Evolutionary conservation across 2,113 vertebrate genomes (phyloP), one percentile per base, ranked within the genome.

Genomic region (Sander vitreus): DNA sequence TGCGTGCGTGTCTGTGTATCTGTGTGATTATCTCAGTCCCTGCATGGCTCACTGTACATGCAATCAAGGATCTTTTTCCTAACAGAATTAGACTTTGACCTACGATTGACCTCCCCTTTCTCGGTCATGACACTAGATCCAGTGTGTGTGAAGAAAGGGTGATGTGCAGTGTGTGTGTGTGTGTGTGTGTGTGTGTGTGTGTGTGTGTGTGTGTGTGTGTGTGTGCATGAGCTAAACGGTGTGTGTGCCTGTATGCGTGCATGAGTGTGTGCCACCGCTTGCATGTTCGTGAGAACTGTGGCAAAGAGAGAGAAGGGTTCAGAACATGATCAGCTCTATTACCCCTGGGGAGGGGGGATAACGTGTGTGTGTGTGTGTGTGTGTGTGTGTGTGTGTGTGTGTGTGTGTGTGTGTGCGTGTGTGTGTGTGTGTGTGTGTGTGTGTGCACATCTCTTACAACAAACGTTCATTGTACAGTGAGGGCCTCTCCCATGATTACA

Each of bases 291-390:
- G 89, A 93, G 91, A 90, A 92, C 90, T 85, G 86, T 86, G 85
- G 92, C 85, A 77, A 80, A 87, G 81, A 86, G 86, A 88, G 87
- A 86, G 84, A 90, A 94, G 86, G 85, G 88, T 81, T 91, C 89
- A 91, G 93, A 94, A 93, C 91, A 94, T 91, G 92, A 93, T 94
- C 92, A 89, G 88, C 90, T 93, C 93, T 85, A 92, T 94, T 94
- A 93, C 93, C 91, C 90, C 89, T 90, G 92, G 93, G 92, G 87
- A 79, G 90, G 86, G 84, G 87, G 87, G 77, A 80, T 78, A 77
- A 87, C 63, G 72, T 85, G 85, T 83, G 81, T 82, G 63, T 86
- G 45, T 39, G 77, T 59, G 80, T 69, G 78, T 81, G 68, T 78
- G 81, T 74, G 78, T 67, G 76, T 77, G 78, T 66, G 78, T 25